Evolutionary conservation across 1,140 invertebrate genomes (phyloP).

Genomic region (Dinoponera quadriceps): DNA sequence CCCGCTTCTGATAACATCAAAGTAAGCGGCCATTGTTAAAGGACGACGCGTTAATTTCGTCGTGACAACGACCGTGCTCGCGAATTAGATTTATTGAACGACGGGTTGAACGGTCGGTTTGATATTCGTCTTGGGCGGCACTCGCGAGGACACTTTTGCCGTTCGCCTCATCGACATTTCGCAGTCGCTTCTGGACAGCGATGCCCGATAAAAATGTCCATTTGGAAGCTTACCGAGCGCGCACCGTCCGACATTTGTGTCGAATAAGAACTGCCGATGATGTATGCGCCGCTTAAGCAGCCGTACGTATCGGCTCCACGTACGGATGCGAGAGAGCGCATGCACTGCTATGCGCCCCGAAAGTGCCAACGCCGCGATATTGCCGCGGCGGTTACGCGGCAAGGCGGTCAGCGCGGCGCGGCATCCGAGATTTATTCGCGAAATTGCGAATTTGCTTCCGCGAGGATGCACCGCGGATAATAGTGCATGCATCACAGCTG

Average conservation of each 20-base stretch:
- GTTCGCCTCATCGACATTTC: neutral
- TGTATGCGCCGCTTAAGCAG: slow-evolving; percentile 61
- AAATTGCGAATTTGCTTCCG: slow-evolving; percentile 69
- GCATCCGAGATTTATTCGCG: slow-evolving; percentile 66
- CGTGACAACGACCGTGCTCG: no score
- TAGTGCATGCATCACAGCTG: slow-evolving; percentile 49
- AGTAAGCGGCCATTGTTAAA: no score
- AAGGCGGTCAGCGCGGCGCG: slow-evolving; percentile 63
- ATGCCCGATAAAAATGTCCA: slow-evolving; percentile 47
- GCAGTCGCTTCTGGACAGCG: neutral
- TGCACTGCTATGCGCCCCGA: slow-evolving; percentile 36
- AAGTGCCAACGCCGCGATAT: slow-evolving; percentile 68
- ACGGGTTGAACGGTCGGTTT: neutral
- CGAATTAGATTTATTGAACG: no score
- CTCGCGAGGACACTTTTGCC: slow-evolving; percentile 6
- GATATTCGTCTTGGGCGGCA: neutral
- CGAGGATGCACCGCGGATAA: slow-evolving; percentile 38
- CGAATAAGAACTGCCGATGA: slow-evolving; percentile 54
- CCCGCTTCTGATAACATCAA: no score
- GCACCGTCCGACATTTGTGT: slow-evolving; percentile 20
- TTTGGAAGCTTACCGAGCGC: slow-evolving; percentile 34
- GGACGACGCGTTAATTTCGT: no score
- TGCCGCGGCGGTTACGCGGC: slow-evolving; percentile 57
- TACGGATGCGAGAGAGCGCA: slow-evolving; percentile 41
- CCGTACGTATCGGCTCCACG: slow-evolving; percentile 61